Percentiles rank a stretch among this genome's conserved stretches.
Evolutionary conservation across 2,797 vertebrate genomes (phyloP).

Genomic region (Melanotaenia maccullochi): DNA sequence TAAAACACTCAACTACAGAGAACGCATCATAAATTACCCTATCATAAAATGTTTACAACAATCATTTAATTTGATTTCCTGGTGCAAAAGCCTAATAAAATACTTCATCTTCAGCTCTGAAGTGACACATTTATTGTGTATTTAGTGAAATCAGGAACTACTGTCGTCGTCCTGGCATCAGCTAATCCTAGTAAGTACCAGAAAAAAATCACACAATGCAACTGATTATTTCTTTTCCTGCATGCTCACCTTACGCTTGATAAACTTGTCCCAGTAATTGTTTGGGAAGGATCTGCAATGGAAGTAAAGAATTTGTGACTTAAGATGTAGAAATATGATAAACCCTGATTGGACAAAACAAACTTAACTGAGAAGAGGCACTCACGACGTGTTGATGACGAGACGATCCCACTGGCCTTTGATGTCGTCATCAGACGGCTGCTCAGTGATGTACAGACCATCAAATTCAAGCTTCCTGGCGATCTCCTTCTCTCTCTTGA

Average conservation of each 20-base stretch:
- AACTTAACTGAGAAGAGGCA: conserved; percentile 9
- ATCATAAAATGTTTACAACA: conserved; percentile 1
- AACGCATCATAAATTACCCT: neutral
- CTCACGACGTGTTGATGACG: conserved; percentile 98
- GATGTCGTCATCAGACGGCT: conserved; percentile 97
- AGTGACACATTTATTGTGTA: neutral
- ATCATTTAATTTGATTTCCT: neutral
- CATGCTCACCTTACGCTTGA: conserved; percentile 93
- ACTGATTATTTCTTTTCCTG: neutral
- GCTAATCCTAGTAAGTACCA: neutral
- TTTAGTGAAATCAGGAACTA: neutral
- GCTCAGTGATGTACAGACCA: conserved; percentile 97
- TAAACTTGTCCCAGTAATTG: conserved; percentile 99
- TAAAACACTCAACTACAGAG: neutral
- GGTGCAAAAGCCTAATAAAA: neutral
- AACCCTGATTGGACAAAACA: neutral
- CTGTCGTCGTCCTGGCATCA: neutral
- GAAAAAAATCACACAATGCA: neutral
- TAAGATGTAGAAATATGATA: neutral
- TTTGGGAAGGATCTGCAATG: conserved; percentile 91
- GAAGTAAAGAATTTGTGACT: neutral
- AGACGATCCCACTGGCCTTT: conserved; percentile 99
- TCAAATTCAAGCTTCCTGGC: conserved; percentile 97
- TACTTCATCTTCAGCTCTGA: neutral
- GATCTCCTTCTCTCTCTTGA: conserved; percentile 98